Evolutionary conservation across 2,888 invertebrate species (phyloP), one percentile per base, ranked within the genome.

Genomic region (Idaea biselata): DNA sequence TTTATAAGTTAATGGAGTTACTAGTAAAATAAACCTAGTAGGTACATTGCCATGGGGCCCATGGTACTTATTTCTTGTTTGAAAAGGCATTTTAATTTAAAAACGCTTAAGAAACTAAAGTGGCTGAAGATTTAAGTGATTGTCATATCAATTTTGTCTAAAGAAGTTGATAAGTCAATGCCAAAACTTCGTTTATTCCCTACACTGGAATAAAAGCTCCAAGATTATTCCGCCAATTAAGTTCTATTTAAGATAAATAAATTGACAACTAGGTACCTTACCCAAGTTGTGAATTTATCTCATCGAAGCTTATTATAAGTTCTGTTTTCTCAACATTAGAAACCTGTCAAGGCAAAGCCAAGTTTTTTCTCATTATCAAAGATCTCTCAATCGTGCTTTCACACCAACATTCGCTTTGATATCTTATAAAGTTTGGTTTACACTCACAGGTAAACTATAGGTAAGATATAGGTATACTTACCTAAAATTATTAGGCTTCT

Each of bases 331-430:
- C 44, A 44, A 44, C 44, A 16, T 32, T 16, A 32, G 16, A 58
- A 58, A 31, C n/a, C 32, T 31, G 44, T 44, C 11, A 44, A 44
- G 11, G 44, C 11, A 44, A 44, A 44, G 44, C 14, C 44, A 44
- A 44, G 44, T 44, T 44, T 44, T n/a, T 44, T 44, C 44, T 44
- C 44, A 44, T 44, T 44, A 44, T 44, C 44, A 8, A 44, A 44
- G 44, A 44, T 44, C 66, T 62, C 62, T 61, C 57, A 57, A 60
- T 55, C 59, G 60, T 63, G 67, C 72, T 72, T 72, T 71, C 72
- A 62, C 65, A 55, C 60, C 63, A 61, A 59, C 68, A 63, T 63
- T 55, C 44, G 44, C 44, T 44, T 44, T 44, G 44, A 44, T 44
- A 44, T 44, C 11, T 44, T 44, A 14, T 44, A 44, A 44, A 44